Evolutionary conservation across 2,797 vertebrate genomes (phyloP), one percentile per base, ranked within the genome.

Genomic region (Micromesistius poutassou): DNA sequence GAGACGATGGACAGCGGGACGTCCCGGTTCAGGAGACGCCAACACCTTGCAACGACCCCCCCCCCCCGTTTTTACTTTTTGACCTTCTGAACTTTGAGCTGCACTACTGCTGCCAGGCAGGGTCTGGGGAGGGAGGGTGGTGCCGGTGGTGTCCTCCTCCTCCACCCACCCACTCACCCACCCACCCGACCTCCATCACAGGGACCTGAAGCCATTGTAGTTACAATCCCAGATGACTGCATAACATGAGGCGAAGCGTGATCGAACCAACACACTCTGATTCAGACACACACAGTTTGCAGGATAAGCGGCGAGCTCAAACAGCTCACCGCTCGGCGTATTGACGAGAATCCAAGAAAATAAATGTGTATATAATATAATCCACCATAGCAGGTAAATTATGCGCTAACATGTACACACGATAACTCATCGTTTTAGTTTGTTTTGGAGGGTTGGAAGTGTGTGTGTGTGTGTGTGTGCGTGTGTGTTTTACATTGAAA

Each of bases 151-250:
- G 74, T n/a, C 9, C 1, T 4, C 42, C 42, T 1, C 14, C 12
- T 12, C 66, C 72, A 19, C 71, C 40, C 71, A 55, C 78, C 83
- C 82, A 82, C 74, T 76, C 86, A 68, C 82, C 82, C 79, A 31
- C n/a, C n/a, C n/a, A n/a, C n/a, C n/a, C n/a, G n/a, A n/a, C n/a
- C n/a, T 79, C 82, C 78, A 85, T 90, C 89, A 92, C 92, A 91
- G 85, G 91, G 93, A 94, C 92, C 89, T 93, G 90, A 94, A 94
- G 90, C 90, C 91, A 91, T 92, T 89, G 88, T 92, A 89, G 88
- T 94, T 92, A 87, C 85, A 91, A 93, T 93, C 88, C 78, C 85
- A 86, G 81, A 86, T 87, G 85, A 82, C 80, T 85, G 82, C 84
- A 87, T 83, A 84, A 84, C 86, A 92, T 88, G 87, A 83, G 84